A percentile compares a stretch with the other conserved stretches of the same genome.
Evolutionary conservation across 2,888 invertebrate genomes (phyloP).

Genomic region (Erpobdella octoculata): DNA sequence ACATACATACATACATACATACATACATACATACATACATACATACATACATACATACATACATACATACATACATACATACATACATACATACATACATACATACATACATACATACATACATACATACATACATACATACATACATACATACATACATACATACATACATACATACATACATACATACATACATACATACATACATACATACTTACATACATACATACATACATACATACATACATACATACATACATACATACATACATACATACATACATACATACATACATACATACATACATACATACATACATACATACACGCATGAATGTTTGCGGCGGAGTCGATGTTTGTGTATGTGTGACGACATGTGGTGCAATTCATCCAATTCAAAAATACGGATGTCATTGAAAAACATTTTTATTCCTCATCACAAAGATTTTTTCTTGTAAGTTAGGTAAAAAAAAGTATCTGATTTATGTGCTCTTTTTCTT

Average conservation of each 20-base stretch:
- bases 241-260: conserved; percentile 24
- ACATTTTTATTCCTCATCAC: no score
- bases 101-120: neutral
- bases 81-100: conserved; percentile 3
- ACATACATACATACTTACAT: conserved; percentile 19
- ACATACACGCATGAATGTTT: neutral
- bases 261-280: conserved; percentile 25
- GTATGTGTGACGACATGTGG: no score
- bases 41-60: conserved; percentile 1
- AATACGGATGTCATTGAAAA: no score
- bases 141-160: conserved; percentile 20
- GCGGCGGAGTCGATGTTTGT: no score
- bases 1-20: no score
- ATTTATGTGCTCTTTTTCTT: no score
- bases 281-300: conserved; percentile 23
- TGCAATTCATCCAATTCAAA: no score
- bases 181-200: conserved; percentile 20
- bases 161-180: conserved; percentile 20
- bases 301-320: conserved; percentile 10
- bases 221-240: conserved; percentile 18
- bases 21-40: no score
- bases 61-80: neutral
- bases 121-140: conserved; percentile 20
- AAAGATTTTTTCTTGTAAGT: no score
- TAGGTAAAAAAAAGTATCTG: no score